Percentiles rank a stretch among this genome's conserved stretches.
Conservation (phyloP, 2,888 invertebrate genomes). For the Lamproptera curius region DNA sequence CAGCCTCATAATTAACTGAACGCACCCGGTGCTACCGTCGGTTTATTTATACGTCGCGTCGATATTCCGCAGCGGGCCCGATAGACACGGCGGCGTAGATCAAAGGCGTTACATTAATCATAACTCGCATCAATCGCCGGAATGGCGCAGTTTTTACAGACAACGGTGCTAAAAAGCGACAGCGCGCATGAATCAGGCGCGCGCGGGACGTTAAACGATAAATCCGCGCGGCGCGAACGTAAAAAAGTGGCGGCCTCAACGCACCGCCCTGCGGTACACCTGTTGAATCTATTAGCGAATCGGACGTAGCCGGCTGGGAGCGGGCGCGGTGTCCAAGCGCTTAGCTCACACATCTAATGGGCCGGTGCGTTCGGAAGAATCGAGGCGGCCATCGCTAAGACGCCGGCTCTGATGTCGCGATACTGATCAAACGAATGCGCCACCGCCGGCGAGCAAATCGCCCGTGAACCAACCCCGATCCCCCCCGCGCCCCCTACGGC, state of each 20-base stretch:
- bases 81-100: slow-evolving; percentile 76
- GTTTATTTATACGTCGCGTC: slow-evolving; percentile 69
- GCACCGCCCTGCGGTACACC: slow-evolving; percentile 71
- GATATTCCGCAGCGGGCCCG: slow-evolving; percentile 74
- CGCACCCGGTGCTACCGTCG: slow-evolving; percentile 58
- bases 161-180: slow-evolving; percentile 77
- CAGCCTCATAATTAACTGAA: slow-evolving; percentile 73
- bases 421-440: slow-evolving; percentile 56
- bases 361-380: slow-evolving; percentile 63
- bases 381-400: slow-evolving; percentile 48
- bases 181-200: slow-evolving; percentile 71
- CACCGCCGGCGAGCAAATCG: slow-evolving; percentile 54
- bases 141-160: slow-evolving; percentile 75
- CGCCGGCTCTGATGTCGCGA: slow-evolving; percentile 39
- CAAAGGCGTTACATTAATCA: slow-evolving; percentile 75
- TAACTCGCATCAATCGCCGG: slow-evolving; percentile 76
- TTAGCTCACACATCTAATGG: slow-evolving; percentile 53
- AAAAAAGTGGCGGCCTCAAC: slow-evolving; percentile 55
- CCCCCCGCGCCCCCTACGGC: slow-evolving; percentile 49
- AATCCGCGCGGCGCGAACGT: slow-evolving; percentile 72
- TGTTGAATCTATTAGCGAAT: slow-evolving; percentile 68
- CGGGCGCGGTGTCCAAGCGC: slow-evolving; percentile 28
- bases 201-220: slow-evolving; percentile 71
- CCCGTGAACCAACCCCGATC: slow-evolving; percentile 62
- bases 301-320: slow-evolving; percentile 51